Conservation (phyloP, 2,797 vertebrate species). For the Octomys mimax region DNA sequence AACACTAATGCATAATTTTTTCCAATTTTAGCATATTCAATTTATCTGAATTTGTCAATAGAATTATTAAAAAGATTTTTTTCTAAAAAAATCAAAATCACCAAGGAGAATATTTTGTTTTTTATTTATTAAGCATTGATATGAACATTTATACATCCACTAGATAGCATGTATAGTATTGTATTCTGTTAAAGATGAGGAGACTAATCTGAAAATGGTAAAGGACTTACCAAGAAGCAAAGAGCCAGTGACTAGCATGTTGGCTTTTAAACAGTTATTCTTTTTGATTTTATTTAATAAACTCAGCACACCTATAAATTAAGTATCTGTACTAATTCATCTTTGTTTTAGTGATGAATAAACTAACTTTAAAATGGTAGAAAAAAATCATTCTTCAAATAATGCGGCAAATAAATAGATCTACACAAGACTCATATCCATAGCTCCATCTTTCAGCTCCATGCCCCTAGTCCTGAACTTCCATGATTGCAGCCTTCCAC, state of each 20-base stretch:
- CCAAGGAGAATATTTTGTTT: neutral
- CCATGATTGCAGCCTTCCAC: neutral
- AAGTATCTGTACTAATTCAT: neutral
- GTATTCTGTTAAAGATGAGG: neutral
- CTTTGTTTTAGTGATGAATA: slow-evolving; percentile 22
- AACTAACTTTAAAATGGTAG: slow-evolving; percentile 12
- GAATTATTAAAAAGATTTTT: slow-evolving; percentile 12
- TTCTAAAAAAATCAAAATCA: slow-evolving; percentile 35
- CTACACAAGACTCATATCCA: neutral
- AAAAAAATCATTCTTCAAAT: neutral
- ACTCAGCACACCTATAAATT: neutral
- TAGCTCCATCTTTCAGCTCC: neutral
- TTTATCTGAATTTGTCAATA: slow-evolving; percentile 37
- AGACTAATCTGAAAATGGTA: neutral
- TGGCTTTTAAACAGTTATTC: neutral
- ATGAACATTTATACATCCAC: neutral
- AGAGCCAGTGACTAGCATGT: neutral
- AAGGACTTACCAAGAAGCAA: neutral
- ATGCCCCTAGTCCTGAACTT: neutral
- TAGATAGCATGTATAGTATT: neutral
- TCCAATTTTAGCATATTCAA: neutral
- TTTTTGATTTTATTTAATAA: neutral
- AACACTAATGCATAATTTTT: neutral
- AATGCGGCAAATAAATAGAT: neutral
- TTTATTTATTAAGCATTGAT: neutral